Evolutionary conservation across 1,140 invertebrate genomes (phyloP).

Genomic region (Drosophila biarmipes): DNA sequence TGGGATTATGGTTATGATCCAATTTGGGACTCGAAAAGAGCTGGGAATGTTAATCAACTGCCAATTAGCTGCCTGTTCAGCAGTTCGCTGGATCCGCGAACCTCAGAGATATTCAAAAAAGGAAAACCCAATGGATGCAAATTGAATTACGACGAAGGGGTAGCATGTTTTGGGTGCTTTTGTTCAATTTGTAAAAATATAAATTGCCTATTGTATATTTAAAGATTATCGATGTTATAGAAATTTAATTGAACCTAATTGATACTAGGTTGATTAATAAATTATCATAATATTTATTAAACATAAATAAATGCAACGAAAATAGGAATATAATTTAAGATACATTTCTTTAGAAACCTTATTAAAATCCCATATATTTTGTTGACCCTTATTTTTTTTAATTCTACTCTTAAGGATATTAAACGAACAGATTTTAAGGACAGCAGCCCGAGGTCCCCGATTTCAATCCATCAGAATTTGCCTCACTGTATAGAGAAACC

Average conservation of each 20-base stretch:
- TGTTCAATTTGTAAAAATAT: too few species aligned
- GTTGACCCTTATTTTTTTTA: too few species aligned
- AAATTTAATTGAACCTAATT: too few species aligned
- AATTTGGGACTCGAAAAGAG: constrained; percentile 32
- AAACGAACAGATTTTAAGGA: not conserved
- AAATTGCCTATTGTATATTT: too few species aligned
- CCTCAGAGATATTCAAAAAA: constrained; percentile 1
- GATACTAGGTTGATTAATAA: too few species aligned
- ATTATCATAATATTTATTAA: too few species aligned
- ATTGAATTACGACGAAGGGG: constrained; percentile 16
- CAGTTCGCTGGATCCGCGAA: constrained; percentile 1
- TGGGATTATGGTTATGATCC: constrained; percentile 53
- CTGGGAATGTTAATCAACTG: constrained; percentile 34
- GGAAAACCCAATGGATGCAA: constrained; percentile 18
- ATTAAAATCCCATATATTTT: too few species aligned
- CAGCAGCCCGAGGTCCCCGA: not conserved
- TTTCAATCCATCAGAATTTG: constrained; percentile 30
- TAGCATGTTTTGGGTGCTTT: not conserved
- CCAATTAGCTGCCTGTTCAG: constrained; percentile 39
- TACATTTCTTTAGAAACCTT: too few species aligned
- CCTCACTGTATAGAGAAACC: constrained; percentile 3
- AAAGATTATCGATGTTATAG: too few species aligned
- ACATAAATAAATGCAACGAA: too few species aligned
- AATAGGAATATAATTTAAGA: too few species aligned
- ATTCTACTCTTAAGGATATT: too few species aligned